phyloP scores from a whole-genome alignment of 1,140 invertebrate species.

The Bombus haemorrhoidalis region DNA sequence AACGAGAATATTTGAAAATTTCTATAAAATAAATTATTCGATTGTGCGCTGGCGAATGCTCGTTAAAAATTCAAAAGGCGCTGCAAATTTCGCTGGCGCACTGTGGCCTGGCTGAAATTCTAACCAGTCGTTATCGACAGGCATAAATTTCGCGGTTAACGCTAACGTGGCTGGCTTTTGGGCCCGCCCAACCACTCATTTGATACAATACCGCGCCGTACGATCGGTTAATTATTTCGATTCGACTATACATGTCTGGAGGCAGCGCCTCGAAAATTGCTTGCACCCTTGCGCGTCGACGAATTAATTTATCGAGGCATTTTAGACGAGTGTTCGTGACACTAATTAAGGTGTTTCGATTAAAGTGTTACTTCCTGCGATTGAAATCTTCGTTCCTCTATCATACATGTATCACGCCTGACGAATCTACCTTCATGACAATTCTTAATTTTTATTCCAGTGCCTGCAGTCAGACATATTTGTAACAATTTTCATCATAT shows the following conservation, averaged over 20 bases:
- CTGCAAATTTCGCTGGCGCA: background rate
- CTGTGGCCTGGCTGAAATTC: background rate
- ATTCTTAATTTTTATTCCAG: background rate
- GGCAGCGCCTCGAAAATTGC: conserved; percentile 11
- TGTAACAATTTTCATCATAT: too few species aligned
- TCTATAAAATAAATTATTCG: background rate
- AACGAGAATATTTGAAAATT: background rate
- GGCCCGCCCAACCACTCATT: conserved; percentile 18
- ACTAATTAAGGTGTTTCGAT: background rate
- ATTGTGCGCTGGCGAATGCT: background rate
- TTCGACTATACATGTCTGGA: conserved; percentile 47
- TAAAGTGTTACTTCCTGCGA: background rate
- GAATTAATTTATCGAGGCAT: conserved; percentile 21
- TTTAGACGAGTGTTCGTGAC: background rate
- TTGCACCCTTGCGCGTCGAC: background rate
- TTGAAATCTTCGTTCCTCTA: background rate
- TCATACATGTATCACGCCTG: too few species aligned
- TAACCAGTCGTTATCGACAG: conserved; percentile 32
- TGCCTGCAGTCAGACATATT: too few species aligned
- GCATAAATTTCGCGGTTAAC: conserved; percentile 40
- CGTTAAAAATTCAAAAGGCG: background rate
- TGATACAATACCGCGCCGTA: conserved; percentile 28
- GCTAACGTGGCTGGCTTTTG: background rate
- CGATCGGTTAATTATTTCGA: conserved; percentile 43
- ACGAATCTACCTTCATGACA: background rate